Percentiles rank a stretch among this genome's conserved stretches.
Evolutionary conservation across 2,113 vertebrate genomes (phyloP).

Genomic region (Motacilla tschutschensis): DNA sequence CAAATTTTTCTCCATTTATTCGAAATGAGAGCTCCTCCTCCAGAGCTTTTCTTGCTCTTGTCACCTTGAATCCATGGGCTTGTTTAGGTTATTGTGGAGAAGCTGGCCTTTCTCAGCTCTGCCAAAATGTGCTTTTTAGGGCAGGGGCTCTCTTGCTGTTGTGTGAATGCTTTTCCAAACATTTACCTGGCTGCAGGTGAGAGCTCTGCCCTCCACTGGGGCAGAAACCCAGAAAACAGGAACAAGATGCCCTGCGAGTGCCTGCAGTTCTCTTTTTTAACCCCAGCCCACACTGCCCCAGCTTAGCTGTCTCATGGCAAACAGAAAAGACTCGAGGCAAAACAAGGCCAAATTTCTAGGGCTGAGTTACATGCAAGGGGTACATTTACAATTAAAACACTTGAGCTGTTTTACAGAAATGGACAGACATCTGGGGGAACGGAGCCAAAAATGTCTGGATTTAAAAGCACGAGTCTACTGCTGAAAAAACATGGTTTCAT

Average conservation of each 20-base stretch:
- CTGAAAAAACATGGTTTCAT: constrained; percentile 39
- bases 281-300: neutral
- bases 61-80: neutral
- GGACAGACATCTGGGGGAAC: constrained; percentile 1
- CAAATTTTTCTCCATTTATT: neutral
- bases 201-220: neutral
- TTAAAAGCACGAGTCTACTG: constrained; percentile 39
- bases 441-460: constrained; percentile 50
- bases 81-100: neutral
- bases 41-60: neutral
- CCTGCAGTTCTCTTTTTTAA: neutral
- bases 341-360: neutral
- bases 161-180: neutral
- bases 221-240: neutral
- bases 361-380: neutral
- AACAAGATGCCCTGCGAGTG: neutral
- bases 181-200: neutral
- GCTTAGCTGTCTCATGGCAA: neutral
- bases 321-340: neutral
- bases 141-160: neutral
- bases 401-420: constrained; percentile 34
- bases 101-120: neutral
- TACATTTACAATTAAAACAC: constrained; percentile 51
- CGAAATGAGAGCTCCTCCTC: neutral
- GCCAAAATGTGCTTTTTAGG: neutral